Evolutionary conservation across 2,113 vertebrate species (phyloP), one percentile per base, ranked within the genome.

Genomic region (Spheniscus mendiculus): DNA sequence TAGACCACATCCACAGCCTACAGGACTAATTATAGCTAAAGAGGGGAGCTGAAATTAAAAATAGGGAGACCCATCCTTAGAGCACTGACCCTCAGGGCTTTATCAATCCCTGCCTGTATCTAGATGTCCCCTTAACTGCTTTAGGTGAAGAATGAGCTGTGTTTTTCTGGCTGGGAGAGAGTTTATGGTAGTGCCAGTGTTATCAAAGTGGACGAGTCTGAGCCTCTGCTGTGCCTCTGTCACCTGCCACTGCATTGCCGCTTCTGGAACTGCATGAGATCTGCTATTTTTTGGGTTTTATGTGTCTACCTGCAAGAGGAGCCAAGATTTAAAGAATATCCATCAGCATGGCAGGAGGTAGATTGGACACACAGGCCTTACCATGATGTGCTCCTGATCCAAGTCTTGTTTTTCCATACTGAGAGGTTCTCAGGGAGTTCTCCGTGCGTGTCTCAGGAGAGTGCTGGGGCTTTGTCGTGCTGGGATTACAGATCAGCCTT

Each of bases 281-380:
- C 45, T 15, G 53, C 29, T 47, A 1, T 7, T 14, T 70, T 44
- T 8, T 2, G 11, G 11, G 2, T 0, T 29, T 15, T 30, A 5
- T n/a, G 30, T 19, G 59, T 18, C 58, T 36, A 5, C 32, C 34
- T 65, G 19, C 56, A 63, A 52, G 50, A 63, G 29, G 11, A 83
- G 32, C 30, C 32, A 40, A 52, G 36, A 15, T 72, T 52, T 44
- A 50, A 71, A 71, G 50, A 58, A 12, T 15, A 36, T 18, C 63
- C 49, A n/a, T 56, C 44, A 62, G 42, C 3, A 0, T 45, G 32
- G 71, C 42, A 30, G 63, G 36, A 61, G 30, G 53, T 42, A 40
- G 45, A 9, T 21, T 44, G 50, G 49, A 26, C 26, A 34, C 42
- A 29, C 22, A 8, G 49, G 22, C 21, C 32, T 36, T 56, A 8